phyloP scores from a whole-genome alignment of 2,888 invertebrate genomes.

The Dynastes maya region DNA sequence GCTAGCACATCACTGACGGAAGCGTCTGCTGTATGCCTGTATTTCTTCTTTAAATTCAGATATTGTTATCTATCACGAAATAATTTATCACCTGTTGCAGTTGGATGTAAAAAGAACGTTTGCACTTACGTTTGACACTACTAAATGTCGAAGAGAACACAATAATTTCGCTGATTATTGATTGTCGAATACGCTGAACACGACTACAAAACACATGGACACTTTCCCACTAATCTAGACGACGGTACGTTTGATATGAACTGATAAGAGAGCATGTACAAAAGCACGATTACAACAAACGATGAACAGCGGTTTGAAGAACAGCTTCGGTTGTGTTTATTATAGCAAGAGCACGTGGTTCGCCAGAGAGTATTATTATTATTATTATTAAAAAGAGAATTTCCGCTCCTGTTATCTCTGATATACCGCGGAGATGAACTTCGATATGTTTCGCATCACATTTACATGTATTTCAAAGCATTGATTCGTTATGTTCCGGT shows the following conservation, averaged over 20 bases:
- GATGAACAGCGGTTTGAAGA: conserved; percentile 30
- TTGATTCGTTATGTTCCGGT: conserved; percentile 29
- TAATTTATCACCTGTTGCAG: conserved; percentile 57
- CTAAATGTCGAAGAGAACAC: conserved; percentile 30
- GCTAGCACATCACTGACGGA: neutral
- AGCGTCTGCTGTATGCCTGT: neutral
- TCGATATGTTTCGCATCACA: conserved; percentile 29
- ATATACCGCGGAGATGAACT: neutral
- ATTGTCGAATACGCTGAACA: conserved; percentile 56
- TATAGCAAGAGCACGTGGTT: conserved; percentile 32
- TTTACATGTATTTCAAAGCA: conserved; percentile 14
- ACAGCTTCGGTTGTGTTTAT: conserved; percentile 29
- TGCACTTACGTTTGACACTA: conserved; percentile 22
- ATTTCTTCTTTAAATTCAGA: neutral
- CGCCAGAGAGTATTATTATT: neutral
- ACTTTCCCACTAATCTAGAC: conserved; percentile 55
- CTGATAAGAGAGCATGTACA: conserved; percentile 44
- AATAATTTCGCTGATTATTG: conserved; percentile 58
- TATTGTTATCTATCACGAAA: neutral
- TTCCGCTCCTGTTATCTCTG: neutral
- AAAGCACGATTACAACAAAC: conserved; percentile 38
- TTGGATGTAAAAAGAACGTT: conserved; percentile 18
- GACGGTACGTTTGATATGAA: conserved; percentile 44
- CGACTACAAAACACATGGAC: conserved; percentile 56
- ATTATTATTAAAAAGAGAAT: neutral